A percentile compares a stretch with the other conserved stretches of the same genome.
These are phyloP conservation scores for Drosophila peninsularis DNA, from an alignment of 2,888 invertebrate genomes.

Conservation along the genomic window DNA sequence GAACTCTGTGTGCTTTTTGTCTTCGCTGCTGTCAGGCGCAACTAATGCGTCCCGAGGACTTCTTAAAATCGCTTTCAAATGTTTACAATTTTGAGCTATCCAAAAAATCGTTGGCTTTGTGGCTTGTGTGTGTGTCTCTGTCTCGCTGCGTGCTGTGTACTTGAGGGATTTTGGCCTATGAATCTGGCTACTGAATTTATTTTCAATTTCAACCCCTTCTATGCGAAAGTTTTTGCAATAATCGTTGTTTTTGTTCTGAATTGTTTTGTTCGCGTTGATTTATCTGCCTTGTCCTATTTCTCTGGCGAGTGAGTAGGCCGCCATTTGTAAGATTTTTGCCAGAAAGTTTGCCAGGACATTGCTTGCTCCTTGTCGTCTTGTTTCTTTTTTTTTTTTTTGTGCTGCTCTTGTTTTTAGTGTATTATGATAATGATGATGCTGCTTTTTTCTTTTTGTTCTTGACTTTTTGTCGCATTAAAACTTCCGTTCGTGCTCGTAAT, in stretches of 20 bases:
- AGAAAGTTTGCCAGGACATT: constrained; percentile 69
- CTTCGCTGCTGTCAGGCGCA: constrained; percentile 59
- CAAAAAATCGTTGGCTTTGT: constrained; percentile 46
- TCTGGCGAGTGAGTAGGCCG: constrained; percentile 61
- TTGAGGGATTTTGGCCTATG: constrained; percentile 37
- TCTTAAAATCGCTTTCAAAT: constrained; percentile 36
- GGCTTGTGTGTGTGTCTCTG: constrained; percentile 16
- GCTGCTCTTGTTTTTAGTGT: constrained; percentile 33
- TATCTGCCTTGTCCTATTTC: constrained; percentile 70
- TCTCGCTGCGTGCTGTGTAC: neutral
- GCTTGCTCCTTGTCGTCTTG: constrained; percentile 62
- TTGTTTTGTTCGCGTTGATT: constrained; percentile 70
- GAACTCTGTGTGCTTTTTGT: constrained; percentile 49
- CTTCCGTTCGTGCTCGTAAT: constrained; percentile 77
- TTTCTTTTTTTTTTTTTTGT: constrained; percentile 33
- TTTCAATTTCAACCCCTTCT: constrained; percentile 67
- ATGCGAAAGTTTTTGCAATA: constrained; percentile 56
- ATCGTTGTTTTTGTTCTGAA: constrained; percentile 53
- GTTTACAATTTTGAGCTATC: constrained; percentile 41
- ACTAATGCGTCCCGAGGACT: constrained; percentile 54
- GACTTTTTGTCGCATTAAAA: constrained; percentile 78
- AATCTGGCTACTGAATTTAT: constrained; percentile 59
- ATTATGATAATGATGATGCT: constrained; percentile 14
- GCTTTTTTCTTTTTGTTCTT: constrained; percentile 52
- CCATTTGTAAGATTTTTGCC: constrained; percentile 78